Evolutionary conservation across 2,888 invertebrate genomes (phyloP).

Genomic region (Poecilus cupreus): DNA sequence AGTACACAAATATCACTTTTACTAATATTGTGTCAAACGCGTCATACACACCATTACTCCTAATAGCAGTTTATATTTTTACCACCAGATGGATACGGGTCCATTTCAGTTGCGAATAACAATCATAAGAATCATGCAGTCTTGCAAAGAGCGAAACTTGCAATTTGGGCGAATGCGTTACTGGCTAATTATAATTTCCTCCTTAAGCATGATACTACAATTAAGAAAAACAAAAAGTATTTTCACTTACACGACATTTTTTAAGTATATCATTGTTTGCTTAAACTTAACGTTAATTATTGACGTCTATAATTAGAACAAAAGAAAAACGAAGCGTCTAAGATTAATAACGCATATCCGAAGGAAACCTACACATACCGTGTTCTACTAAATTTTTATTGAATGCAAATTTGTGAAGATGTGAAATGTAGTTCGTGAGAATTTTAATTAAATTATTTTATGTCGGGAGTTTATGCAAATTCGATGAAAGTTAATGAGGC

Average conservation of each 20-base stretch:
- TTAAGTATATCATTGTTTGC: constrained; percentile 8
- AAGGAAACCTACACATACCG: background rate
- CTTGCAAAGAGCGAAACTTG: background rate
- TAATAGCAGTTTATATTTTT: no score
- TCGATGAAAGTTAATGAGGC: constrained; percentile 45
- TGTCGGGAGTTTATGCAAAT: constrained; percentile 20
- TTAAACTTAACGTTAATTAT: background rate
- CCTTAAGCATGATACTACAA: constrained; percentile 3
- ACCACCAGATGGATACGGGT: no score
- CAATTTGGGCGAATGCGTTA: constrained; percentile 1
- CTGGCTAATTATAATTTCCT: background rate
- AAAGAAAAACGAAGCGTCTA: constrained; percentile 15
- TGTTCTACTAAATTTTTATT: constrained; percentile 30
- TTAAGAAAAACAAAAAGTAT: constrained; percentile 24
- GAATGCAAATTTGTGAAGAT: constrained; percentile 31
- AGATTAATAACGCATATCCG: background rate
- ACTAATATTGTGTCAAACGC: no score
- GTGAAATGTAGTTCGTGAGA: constrained; percentile 41
- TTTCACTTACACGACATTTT: constrained; percentile 19
- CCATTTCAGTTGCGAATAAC: background rate
- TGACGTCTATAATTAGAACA: background rate
- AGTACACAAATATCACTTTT: no score
- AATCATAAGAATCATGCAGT: background rate
- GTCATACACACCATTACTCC: no score
- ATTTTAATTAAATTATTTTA: constrained; percentile 41